phyloP scores from a whole-genome alignment of 2,113 vertebrate species.

The Patagioenas fasciata region DNA sequence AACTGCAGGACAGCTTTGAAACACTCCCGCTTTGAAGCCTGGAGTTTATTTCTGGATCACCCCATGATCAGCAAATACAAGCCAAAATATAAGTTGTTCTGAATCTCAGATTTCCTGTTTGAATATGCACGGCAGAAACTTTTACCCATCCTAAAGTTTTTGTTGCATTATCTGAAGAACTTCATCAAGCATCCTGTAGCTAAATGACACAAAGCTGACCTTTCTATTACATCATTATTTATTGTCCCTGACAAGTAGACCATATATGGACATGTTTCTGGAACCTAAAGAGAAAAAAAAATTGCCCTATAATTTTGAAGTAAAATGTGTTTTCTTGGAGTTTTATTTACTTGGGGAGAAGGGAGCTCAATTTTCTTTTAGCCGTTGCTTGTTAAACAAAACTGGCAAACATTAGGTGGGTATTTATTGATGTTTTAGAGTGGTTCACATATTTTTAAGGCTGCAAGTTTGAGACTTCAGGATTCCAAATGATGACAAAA shows the following conservation, averaged over 20 bases:
- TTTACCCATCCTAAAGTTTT: conserved; percentile 26
- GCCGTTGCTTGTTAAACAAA: neutral
- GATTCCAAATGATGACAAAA: conserved; percentile 32
- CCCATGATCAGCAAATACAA: conserved; percentile 79
- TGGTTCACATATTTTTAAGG: neutral
- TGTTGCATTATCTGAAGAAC: conserved; percentile 46
- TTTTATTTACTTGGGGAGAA: neutral
- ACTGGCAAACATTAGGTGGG: neutral
- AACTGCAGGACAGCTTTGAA: conserved; percentile 74
- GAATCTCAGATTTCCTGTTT: conserved; percentile 80
- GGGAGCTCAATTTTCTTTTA: neutral
- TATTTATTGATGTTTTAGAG: neutral
- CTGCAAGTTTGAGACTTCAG: neutral
- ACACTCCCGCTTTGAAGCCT: conserved; percentile 71
- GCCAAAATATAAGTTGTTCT: conserved; percentile 79
- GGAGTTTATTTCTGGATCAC: conserved; percentile 84
- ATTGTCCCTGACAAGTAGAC: conserved; percentile 74
- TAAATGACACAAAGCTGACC: conserved; percentile 64
- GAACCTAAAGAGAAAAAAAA: conserved; percentile 56
- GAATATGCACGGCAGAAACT: conserved; percentile 57
- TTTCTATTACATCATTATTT: conserved; percentile 75
- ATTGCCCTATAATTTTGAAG: conserved; percentile 13
- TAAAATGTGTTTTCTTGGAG: conserved; percentile 6
- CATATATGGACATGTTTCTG: conserved; percentile 84
- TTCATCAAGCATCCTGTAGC: conserved; percentile 62